Evolutionary conservation across 2,797 vertebrate species (phyloP).

Genomic region (Podarcis siculus): DNA sequence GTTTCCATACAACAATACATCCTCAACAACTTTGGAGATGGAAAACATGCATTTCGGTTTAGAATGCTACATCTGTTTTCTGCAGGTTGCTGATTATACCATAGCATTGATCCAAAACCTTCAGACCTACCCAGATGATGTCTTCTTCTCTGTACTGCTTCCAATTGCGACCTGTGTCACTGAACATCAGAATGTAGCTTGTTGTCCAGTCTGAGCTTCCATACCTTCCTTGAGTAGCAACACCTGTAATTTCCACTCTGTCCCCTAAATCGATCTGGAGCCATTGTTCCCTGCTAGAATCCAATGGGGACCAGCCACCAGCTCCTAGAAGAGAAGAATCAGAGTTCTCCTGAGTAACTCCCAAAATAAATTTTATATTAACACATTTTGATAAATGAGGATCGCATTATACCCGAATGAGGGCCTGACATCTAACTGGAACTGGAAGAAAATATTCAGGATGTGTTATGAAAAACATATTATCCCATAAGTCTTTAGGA

Average conservation of each 20-base stretch:
- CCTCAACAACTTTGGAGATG: not conserved
- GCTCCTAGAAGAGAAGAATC: conserved; percentile 79
- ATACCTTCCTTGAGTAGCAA: conserved; percentile 90
- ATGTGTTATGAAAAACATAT: not conserved
- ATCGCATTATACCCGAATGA: not conserved
- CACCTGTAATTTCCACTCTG: conserved; percentile 85
- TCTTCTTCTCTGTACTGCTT: conserved; percentile 90
- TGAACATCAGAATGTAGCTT: conserved; percentile 89
- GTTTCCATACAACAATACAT: no score
- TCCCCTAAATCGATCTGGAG: conserved; percentile 90
- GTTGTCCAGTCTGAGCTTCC: conserved; percentile 94
- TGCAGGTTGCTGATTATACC: not conserved
- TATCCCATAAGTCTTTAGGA: not conserved
- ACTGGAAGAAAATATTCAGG: not conserved
- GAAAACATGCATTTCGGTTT: fast-evolving
- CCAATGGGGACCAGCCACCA: conserved; percentile 90
- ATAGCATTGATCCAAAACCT: not conserved
- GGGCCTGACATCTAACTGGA: not conserved
- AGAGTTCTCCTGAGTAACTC: not conserved
- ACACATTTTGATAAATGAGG: not conserved
- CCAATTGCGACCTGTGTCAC: conserved; percentile 93
- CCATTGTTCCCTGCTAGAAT: conserved; percentile 87
- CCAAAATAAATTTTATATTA: conserved; percentile 1
- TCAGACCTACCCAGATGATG: conserved; percentile 85
- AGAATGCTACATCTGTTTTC: not conserved